Evolutionary conservation across 2,888 invertebrate genomes (phyloP).

Genomic region (Tachystola acroxantha): DNA sequence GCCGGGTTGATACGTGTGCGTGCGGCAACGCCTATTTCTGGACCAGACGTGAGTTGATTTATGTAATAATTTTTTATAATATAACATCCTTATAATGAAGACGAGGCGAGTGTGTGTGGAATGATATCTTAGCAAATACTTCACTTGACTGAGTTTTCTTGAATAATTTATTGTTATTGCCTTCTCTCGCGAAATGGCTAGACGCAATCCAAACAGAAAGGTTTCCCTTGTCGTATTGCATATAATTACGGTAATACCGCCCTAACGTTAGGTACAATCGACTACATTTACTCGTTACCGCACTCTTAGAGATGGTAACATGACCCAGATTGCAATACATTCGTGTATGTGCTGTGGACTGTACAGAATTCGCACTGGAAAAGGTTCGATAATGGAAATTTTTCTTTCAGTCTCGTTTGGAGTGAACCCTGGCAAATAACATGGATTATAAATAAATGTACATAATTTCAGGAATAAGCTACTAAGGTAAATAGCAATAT

Average conservation of each 20-base stretch:
- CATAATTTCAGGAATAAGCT: neutral
- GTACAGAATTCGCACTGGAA: too few species aligned
- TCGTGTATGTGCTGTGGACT: too few species aligned
- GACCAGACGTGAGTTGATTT: neutral
- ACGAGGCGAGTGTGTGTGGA: too few species aligned
- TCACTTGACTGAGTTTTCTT: slow-evolving; percentile 17
- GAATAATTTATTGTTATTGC: slow-evolving; percentile 48
- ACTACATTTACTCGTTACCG: slow-evolving; percentile 6
- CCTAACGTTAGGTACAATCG: too few species aligned
- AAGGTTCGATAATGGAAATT: slow-evolving; percentile 17
- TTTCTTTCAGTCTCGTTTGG: slow-evolving; percentile 6
- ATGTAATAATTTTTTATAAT: too few species aligned
- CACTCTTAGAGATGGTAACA: too few species aligned
- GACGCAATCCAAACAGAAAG: slow-evolving; percentile 44
- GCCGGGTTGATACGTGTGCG: too few species aligned
- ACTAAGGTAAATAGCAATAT: too few species aligned
- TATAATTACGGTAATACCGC: slow-evolving; percentile 37
- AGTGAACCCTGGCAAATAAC: neutral
- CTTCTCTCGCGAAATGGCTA: slow-evolving; percentile 30
- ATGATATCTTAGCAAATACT: too few species aligned
- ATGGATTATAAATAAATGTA: neutral
- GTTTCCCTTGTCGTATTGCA: slow-evolving; percentile 52
- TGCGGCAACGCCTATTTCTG: too few species aligned
- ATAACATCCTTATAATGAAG: too few species aligned
- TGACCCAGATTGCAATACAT: too few species aligned